Evolutionary conservation across 2,888 invertebrate genomes (phyloP), one percentile per base, ranked within the genome.

Genomic region (Ashinkailepas kermadecensis): DNA sequence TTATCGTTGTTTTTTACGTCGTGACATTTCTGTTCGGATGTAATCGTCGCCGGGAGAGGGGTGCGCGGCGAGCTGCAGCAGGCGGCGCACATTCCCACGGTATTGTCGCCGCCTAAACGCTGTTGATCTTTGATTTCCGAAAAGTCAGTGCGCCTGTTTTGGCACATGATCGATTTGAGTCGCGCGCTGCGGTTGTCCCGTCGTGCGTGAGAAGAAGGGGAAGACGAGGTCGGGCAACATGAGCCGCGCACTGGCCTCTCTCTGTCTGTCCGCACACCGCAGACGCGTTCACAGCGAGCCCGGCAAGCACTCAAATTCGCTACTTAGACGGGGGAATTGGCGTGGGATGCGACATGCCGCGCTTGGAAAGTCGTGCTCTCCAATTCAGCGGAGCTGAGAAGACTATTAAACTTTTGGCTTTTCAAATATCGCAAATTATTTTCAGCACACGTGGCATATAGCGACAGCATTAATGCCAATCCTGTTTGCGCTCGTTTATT

Each of bases 41-140:
- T 70, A 70, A 70, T 54, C 39, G 70, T 21, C 39, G 70, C n/a
- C 18, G 67, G 25, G 1, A 25, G n/a, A 12, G n/a, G 67, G 10
- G 67, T 23, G 23, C 23, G 39, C 15, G 39, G 15, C 70, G 25
- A 4, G 39, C 39, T 6, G 1, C 65, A 11, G 12, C 65, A 6
- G 65, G 1, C 64, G 64, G 39, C 39, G 39, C 39, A 4, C 39
- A 39, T 21, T 74, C 74, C n/a, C 74, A 74, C 74, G 74, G 74
- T 18, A 21, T 74, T 74, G 74, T 74, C 74, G 74, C n/a, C 2
- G 21, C 10, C 74, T 74, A 74, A 74, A 56, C 74, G 74, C 54
- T 74, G 74, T 74, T 74, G 74, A 74, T 74, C 74, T 74, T 74
- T 74, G 74, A 74, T 74, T 74, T 74, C 74, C 54, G 39, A 70